Conservation (phyloP, 2,113 vertebrate genomes). For the Gambusia affinis region DNA sequence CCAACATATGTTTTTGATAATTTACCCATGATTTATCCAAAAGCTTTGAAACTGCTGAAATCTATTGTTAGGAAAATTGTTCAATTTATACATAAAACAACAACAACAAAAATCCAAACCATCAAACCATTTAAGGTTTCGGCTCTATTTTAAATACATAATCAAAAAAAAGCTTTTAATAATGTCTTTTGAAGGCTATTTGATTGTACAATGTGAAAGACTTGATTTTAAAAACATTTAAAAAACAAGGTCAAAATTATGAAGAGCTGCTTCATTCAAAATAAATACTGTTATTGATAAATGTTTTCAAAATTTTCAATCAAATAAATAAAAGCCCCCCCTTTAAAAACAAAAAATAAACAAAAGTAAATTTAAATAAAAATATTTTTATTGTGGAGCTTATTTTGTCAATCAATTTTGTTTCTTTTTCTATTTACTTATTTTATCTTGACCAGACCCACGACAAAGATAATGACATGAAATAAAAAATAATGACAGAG, state of each 20-base stretch:
- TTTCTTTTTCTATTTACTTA: too few relatives aligned
- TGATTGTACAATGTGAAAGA: background rate
- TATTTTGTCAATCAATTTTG: too few relatives aligned
- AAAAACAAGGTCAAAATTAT: background rate
- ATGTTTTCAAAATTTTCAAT: too few relatives aligned
- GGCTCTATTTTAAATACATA: background rate
- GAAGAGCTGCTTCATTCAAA: too few relatives aligned
- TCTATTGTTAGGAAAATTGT: background rate
- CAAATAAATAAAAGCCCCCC: too few relatives aligned
- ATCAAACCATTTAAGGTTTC: background rate
- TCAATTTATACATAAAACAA: background rate
- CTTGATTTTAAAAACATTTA: background rate
- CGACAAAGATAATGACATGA: too few relatives aligned
- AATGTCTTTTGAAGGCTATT: background rate
- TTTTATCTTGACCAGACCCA: too few relatives aligned
- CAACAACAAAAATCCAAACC: background rate
- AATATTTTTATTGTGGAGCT: too few relatives aligned
- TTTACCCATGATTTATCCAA: background rate
- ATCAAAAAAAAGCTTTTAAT: background rate
- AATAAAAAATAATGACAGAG: too few relatives aligned
- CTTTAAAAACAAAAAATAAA: too few relatives aligned
- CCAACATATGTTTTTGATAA: background rate
- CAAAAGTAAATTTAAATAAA: too few relatives aligned
- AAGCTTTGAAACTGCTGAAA: background rate
- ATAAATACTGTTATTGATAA: too few relatives aligned